A percentile compares a stretch with the other conserved stretches of the same genome.
phyloP scores from a whole-genome alignment of 1,140 invertebrate genomes.

The Drosophila tsacasi region DNA sequence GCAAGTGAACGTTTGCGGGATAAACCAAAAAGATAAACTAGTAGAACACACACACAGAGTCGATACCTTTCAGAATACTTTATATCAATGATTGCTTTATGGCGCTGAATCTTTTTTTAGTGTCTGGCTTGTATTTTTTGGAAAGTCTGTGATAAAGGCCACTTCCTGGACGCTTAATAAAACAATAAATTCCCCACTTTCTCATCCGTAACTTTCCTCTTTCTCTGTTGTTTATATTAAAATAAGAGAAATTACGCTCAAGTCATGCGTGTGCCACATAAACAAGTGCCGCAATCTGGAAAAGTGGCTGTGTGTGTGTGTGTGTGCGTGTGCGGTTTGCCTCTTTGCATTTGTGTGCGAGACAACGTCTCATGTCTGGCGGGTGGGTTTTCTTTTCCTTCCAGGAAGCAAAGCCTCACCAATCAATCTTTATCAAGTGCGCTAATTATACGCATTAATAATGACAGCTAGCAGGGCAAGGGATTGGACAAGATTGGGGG shows the following conservation, averaged over 20 bases:
- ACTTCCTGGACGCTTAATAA: conserved; percentile 55
- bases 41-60: neutral
- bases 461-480: conserved; percentile 58
- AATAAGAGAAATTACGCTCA: conserved; percentile 67
- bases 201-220: neutral
- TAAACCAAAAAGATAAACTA: conserved; percentile 32
- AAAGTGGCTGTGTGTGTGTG: conserved; percentile 19
- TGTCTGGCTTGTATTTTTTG: conserved; percentile 2
- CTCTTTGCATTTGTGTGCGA: conserved; percentile 9
- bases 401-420: conserved; percentile 45
- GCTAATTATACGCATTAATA: conserved; percentile 80
- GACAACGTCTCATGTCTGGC: conserved; percentile 29
- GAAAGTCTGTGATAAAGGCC: neutral
- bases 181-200: conserved; percentile 67
- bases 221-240: conserved; percentile 52
- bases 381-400: conserved; percentile 29
- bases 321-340: conserved; percentile 59
- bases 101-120: conserved; percentile 14
- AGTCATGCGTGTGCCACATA: conserved; percentile 78
- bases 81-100: conserved; percentile 53
- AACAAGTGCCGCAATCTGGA: conserved; percentile 63
- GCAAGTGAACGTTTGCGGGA: conserved; percentile 33
- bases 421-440: conserved; percentile 80
- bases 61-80: conserved; percentile 29
- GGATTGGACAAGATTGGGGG: conserved; percentile 5